Percentiles rank a stretch among this genome's conserved stretches.
Conservation (phyloP, 1,140 invertebrate species). For the Coboldia fuscipes region DNA sequence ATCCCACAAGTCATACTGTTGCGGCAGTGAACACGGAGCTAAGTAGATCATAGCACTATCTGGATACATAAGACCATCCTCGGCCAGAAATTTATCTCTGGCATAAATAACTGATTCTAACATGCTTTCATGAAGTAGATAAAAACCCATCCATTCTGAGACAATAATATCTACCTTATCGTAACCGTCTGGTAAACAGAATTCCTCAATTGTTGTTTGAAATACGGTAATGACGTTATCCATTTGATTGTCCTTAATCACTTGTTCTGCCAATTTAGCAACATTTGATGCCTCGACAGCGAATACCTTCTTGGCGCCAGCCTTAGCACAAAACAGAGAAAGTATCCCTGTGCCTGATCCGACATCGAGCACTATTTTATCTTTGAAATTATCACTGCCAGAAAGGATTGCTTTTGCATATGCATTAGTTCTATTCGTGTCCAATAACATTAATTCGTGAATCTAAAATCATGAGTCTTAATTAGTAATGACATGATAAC, state of each 20-base stretch:
- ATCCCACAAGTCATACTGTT: constrained; percentile 34
- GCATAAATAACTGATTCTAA: constrained; percentile 78
- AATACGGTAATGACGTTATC: constrained; percentile 35
- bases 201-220: constrained; percentile 49
- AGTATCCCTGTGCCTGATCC: constrained; percentile 94
- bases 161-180: constrained; percentile 90
- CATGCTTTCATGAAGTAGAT: constrained; percentile 96
- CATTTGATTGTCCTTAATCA: constrained; percentile 50
- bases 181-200: constrained; percentile 48
- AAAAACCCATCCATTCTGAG: constrained; percentile 99
- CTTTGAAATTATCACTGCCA: constrained; percentile 38
- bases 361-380: constrained; percentile 78
- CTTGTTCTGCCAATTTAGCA: constrained; percentile 65
- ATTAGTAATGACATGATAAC: too few relatives aligned
- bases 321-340: constrained; percentile 87
- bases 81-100: constrained; percentile 75
- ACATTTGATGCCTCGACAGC: constrained; percentile 84
- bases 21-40: constrained; percentile 45
- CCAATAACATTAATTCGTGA: constrained; percentile 56
- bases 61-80: constrained; percentile 46
- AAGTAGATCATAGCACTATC: constrained; percentile 34
- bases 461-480: constrained; percentile 26
- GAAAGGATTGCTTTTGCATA: constrained; percentile 66
- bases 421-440: constrained; percentile 56
- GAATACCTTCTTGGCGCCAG: constrained; percentile 79